These are phyloP conservation scores for Rhadina sibilatrix DNA, from an alignment of 2,113 vertebrate genomes.

Conservation along the genomic window DNA sequence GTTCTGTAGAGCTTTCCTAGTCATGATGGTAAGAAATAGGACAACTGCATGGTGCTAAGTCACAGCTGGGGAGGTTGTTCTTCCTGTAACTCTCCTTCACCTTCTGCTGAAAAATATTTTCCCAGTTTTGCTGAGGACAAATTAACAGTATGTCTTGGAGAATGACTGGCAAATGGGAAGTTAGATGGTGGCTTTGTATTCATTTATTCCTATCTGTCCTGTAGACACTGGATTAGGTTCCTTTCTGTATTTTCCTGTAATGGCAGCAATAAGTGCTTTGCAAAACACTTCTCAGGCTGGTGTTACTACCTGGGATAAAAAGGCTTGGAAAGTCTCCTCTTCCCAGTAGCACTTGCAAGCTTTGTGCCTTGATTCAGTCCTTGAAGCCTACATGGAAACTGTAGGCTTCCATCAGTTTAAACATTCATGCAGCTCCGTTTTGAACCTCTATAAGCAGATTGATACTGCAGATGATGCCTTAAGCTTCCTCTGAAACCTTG, in stretches of 20 bases:
- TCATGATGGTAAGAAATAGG: not conserved
- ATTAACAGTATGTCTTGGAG: not conserved
- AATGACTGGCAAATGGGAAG: not conserved
- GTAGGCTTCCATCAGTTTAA: not conserved
- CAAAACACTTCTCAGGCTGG: not conserved
- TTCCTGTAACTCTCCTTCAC: not conserved
- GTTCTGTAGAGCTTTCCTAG: not conserved
- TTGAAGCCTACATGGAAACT: not conserved
- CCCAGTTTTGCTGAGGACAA: not conserved
- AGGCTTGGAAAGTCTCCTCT: not conserved
- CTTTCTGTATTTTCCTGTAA: not conserved
- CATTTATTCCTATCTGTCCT: not conserved
- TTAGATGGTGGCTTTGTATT: not conserved
- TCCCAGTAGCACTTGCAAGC: not conserved
- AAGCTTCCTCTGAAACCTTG: not conserved
- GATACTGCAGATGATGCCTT: not conserved
- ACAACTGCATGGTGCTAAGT: not conserved
- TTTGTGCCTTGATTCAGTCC: not conserved
- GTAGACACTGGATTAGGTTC: not conserved
- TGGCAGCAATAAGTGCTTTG: not conserved
- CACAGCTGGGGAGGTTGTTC: not conserved
- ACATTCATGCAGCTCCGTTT: not conserved
- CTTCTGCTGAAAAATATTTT: not conserved
- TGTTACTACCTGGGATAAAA: not conserved
- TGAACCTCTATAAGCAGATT: not conserved